These are phyloP conservation scores for Lagopus leucura DNA, from an alignment of 2,113 vertebrate genomes.

Conservation along the genomic window DNA sequence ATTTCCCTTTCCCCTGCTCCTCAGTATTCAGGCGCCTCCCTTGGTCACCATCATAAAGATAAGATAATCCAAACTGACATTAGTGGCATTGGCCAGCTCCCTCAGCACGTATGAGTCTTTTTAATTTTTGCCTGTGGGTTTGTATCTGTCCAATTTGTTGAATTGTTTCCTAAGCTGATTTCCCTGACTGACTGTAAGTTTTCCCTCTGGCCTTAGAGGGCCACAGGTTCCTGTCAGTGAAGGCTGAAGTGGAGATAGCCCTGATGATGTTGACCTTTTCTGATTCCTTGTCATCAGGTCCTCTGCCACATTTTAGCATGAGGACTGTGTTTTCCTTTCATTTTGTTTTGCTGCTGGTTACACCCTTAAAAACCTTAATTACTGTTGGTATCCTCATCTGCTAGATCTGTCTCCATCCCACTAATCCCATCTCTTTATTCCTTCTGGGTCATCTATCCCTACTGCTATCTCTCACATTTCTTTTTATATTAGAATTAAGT, in stretches of 20 bases:
- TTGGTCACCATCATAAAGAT: background rate
- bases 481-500: background rate
- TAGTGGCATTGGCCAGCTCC: background rate
- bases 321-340: background rate
- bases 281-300: background rate
- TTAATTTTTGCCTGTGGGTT: background rate
- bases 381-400: background rate
- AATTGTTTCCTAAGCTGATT: background rate
- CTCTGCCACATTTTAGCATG: background rate
- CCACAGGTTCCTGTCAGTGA: background rate
- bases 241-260: background rate
- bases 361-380: background rate
- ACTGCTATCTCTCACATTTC: background rate
- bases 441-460: background rate
- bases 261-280: fast-evolving
- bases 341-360: background rate
- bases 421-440: background rate
- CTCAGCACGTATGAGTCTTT: background rate
- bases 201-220: background rate
- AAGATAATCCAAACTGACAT: background rate
- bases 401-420: background rate
- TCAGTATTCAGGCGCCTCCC: background rate
- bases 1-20: background rate
- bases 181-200: background rate
- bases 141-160: background rate